These are phyloP conservation scores for Parazoanthus atlanticus DNA, from an alignment of 92 coral and sea anemone genomes.

Conservation along the genomic window DNA sequence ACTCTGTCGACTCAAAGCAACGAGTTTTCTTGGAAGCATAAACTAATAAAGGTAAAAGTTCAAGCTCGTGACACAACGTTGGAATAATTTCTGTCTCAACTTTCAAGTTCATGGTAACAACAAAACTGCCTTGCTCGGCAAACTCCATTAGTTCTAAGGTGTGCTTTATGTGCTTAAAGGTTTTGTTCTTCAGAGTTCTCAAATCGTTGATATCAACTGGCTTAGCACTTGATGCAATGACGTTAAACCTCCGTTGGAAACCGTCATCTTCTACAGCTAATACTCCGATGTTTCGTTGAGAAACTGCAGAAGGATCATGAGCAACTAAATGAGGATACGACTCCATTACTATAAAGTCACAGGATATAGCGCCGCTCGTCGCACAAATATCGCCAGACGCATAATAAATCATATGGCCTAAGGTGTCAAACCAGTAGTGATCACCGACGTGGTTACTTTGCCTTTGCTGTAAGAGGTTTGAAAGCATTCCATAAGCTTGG, in stretches of 20 bases:
- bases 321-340: neutral
- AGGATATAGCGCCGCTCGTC: no score
- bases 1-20: neutral
- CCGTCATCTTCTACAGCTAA: neutral
- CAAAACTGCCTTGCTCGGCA: neutral
- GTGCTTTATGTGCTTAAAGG: neutral
- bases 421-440: neutral
- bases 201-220: neutral
- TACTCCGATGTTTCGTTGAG: neutral
- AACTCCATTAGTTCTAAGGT: neutral
- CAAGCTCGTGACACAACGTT: conserved; percentile 17
- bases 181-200: neutral
- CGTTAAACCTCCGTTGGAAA: neutral
- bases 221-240: neutral
- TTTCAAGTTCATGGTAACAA: conserved; percentile 1
- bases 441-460: neutral
- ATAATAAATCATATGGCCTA: neutral
- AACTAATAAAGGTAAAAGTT: neutral
- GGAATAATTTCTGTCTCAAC: conserved; percentile 6
- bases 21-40: neutral
- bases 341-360: neutral
- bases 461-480: neutral
- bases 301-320: neutral
- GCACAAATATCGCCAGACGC: neutral
- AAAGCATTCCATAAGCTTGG: neutral